A percentile compares a stretch with the other conserved stretches of the same genome.
Conservation (phyloP, 1,140 invertebrate species). For the Lamellibrachia luymesi region DNA sequence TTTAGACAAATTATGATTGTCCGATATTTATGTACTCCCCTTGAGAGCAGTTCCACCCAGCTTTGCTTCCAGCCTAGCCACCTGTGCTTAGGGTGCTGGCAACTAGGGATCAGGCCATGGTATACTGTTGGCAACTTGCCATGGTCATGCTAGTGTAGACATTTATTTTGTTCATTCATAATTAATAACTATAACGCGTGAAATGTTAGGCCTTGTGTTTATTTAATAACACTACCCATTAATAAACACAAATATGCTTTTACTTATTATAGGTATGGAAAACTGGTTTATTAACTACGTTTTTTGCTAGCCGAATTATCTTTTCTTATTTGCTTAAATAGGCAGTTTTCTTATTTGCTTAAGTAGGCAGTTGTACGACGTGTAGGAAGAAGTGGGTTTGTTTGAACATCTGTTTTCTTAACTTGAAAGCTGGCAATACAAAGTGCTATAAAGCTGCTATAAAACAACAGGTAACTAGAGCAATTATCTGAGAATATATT, state of each 20-base stretch:
- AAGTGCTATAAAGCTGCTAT: background rate
- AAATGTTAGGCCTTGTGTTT: background rate
- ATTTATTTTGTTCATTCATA: background rate
- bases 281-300: no score
- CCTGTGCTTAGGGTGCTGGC: background rate
- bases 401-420: background rate
- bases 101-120: background rate
- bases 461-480: background rate
- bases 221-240: background rate
- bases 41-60: background rate
- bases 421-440: background rate
- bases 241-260: background rate
- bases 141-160: background rate
- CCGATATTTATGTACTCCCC: background rate
- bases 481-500: background rate
- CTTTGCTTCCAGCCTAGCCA: background rate
- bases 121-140: background rate
- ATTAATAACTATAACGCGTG: background rate
- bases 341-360: no score
- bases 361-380: no score
- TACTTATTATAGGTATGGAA: no score
- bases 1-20: background rate
- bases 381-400: no score
- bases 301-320: no score
- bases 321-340: no score